Evolutionary conservation across 2,888 invertebrate genomes (phyloP), one percentile per base, ranked within the genome.

Genomic region (Alcis repandata): DNA sequence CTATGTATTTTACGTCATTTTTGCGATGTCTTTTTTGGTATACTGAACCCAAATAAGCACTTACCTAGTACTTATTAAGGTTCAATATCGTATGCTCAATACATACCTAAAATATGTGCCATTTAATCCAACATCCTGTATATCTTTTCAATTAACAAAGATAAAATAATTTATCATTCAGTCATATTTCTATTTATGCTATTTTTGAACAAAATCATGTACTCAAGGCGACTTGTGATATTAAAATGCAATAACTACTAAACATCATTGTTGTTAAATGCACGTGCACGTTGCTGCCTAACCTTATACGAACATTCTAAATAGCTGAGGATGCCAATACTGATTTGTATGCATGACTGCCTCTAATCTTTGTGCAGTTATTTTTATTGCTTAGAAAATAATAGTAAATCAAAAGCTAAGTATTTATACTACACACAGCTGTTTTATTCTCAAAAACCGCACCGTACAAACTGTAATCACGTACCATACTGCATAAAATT

Each of bases 221-320:
- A 46, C 22, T 40, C 22, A 40, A 27, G 27, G 41, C 4, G 17
- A 40, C 51, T 41, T 27, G 41, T 41, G 41, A 54, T 41, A 41
- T 41, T 41, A 54, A 52, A 40, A 54, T 15, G 27, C 32, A 54
- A 32, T 54, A 32, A 40, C 9, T 20, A 40, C 8, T n/a, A 27
- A 13, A 27, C 15, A 32, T 41, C 10, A 54, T 27, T 54, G 41
- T 54, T 54, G n/a, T 54, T 41, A 2, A 32, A 22, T 53, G 53
- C 41, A 13, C 10, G 8, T 41, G 27, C 27, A 6, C 52, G n/a
- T 40, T 8, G 4, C 40, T 2, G 20, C 11, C n/a, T n/a, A n/a
- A 1, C 53, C 53, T 53, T 53, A 9, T 40, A 38, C 13, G 22
- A 20, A 15, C n/a, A 15, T 13, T 15, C 15, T 40, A 22, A 40